Conservation (phyloP, 2,113 vertebrate species). For the Mixornis gularis region DNA sequence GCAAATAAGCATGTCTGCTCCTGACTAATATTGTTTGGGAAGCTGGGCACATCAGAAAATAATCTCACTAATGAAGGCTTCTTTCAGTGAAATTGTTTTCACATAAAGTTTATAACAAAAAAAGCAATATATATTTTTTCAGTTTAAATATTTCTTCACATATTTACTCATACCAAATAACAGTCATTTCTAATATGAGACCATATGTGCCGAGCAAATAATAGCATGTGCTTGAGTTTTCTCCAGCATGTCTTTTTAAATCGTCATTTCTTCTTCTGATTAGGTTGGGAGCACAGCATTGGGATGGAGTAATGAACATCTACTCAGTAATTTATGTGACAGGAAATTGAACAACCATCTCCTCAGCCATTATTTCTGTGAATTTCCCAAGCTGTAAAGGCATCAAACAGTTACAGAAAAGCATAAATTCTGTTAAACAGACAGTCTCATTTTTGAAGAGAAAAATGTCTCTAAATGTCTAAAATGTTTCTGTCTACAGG, state of each 20-base stretch:
- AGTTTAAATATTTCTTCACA: background rate
- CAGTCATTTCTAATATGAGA: background rate
- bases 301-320: conserved; percentile 20
- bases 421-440: conserved; percentile 7
- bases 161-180: background rate
- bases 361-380: conserved; percentile 33
- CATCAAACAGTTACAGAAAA: conserved; percentile 34
- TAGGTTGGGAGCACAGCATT: conserved; percentile 27
- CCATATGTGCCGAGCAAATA: background rate
- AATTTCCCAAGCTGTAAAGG: conserved; percentile 41
- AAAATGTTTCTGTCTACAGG: background rate
- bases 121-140: background rate
- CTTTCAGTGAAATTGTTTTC: background rate
- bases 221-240: background rate
- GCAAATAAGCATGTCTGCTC: background rate
- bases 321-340: conserved; percentile 41
- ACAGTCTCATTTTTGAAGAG: background rate
- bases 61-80: background rate
- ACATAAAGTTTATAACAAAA: background rate
- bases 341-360: conserved; percentile 63
- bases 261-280: conserved; percentile 50
- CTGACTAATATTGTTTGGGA: background rate
- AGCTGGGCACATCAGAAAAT: background rate
- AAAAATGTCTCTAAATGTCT: background rate
- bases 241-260: background rate